phyloP scores from a whole-genome alignment of 2,797 vertebrate genomes.

The Falco columbarius region DNA sequence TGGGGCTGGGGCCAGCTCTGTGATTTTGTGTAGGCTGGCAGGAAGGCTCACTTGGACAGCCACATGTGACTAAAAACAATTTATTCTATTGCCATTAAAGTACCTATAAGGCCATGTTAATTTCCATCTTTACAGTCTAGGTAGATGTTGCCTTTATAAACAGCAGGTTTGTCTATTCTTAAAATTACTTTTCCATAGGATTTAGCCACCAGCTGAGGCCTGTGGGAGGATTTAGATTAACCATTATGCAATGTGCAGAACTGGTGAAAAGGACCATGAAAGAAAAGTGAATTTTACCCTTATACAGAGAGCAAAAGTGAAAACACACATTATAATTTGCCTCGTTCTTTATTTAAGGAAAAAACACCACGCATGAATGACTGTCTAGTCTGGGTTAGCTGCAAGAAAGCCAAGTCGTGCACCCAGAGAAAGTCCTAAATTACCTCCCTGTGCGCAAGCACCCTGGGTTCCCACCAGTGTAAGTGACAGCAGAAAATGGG shows the following conservation, averaged over 20 bases:
- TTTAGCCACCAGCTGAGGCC: background rate
- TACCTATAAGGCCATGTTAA: background rate
- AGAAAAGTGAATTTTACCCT: background rate
- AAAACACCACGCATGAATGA: rapidly evolving
- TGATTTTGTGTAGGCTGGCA: background rate
- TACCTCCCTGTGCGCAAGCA: background rate
- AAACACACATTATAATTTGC: background rate
- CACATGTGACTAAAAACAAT: rapidly evolving
- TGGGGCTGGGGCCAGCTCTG: rapidly evolving
- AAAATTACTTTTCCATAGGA: background rate
- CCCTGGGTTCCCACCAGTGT: background rate
- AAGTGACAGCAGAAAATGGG: background rate
- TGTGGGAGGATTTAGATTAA: background rate
- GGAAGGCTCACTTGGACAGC: background rate
- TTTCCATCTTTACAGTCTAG: background rate
- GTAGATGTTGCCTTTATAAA: background rate
- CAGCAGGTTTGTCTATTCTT: background rate
- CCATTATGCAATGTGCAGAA: background rate
- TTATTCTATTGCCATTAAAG: background rate
- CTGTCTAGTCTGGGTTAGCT: background rate
- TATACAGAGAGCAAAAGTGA: background rate
- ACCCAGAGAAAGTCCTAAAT: background rate
- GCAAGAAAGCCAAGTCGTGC: background rate
- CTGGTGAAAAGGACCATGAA: background rate
- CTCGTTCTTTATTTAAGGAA: background rate